phyloP scores from a whole-genome alignment of 2,113 vertebrate species.

The Pyxicephalus adspersus region DNA sequence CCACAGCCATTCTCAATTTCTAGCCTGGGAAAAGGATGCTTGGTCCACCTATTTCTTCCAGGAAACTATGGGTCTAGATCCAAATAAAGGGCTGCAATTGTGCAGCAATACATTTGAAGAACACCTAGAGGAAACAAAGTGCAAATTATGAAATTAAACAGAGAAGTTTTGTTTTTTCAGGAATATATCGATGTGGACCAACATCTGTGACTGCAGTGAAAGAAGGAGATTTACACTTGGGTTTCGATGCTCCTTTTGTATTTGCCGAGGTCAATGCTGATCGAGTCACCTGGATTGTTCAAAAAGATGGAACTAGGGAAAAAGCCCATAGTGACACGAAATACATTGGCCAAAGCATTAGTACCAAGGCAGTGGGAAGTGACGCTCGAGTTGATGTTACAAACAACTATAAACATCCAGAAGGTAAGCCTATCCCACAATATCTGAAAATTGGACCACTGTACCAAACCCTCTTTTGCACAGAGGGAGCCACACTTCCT shows the following conservation, averaged over 20 bases:
- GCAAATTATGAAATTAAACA: not conserved
- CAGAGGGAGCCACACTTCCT: no score
- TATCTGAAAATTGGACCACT: no score
- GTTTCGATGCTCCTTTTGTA: conserved; percentile 80
- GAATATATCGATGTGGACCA: conserved; percentile 80
- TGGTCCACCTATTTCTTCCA: no score
- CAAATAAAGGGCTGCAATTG: no score
- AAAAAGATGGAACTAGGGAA: conserved; percentile 66
- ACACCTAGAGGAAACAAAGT: no score
- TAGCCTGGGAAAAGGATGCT: no score
- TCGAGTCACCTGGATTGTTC: conserved; percentile 74
- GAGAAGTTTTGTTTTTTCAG: conserved; percentile 56
- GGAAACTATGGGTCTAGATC: no score
- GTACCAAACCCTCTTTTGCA: no score
- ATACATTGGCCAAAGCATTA: conserved; percentile 75
- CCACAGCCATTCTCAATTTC: no score
- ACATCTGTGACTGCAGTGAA: conserved; percentile 77
- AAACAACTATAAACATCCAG: conserved; percentile 77
- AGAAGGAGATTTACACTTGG: conserved; percentile 74
- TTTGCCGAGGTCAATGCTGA: conserved; percentile 87
- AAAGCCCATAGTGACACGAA: conserved; percentile 66
- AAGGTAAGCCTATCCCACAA: no score
- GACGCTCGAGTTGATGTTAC: conserved; percentile 75
- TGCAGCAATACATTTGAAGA: no score
- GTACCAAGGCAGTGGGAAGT: conserved; percentile 81